Conservation (phyloP, 2,113 vertebrate species). For the Callocephalon fimbriatum region DNA sequence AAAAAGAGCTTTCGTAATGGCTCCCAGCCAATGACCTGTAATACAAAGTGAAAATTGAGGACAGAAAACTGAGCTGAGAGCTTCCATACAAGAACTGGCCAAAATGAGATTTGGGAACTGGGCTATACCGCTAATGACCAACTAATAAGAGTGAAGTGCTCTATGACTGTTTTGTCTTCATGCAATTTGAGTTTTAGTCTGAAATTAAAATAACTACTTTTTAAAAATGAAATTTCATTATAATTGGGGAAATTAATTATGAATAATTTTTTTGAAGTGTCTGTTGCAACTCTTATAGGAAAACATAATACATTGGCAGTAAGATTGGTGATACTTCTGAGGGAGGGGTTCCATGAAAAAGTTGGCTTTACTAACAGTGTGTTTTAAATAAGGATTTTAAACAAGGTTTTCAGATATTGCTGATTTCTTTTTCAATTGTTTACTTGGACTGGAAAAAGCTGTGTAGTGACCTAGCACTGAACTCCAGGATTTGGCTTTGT, state of each 20-base stretch:
- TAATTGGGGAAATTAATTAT: not conserved
- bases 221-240: not conserved
- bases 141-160: not conserved
- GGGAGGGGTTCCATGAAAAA: not conserved
- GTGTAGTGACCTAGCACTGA: not conserved
- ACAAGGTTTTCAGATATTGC: not conserved
- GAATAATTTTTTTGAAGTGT: constrained; percentile 18
- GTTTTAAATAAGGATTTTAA: not conserved
- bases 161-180: not conserved
- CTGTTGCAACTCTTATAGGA: not conserved
- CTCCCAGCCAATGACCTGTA: not conserved
- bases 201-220: not conserved
- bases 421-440: not conserved
- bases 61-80: not conserved
- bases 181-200: not conserved
- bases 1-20: not conserved
- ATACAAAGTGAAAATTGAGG: not conserved
- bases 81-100: not conserved
- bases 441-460: not conserved
- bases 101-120: not conserved
- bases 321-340: not conserved
- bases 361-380: not conserved
- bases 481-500: not conserved
- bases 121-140: not conserved
- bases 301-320: not conserved